Evolutionary conservation across 1,140 invertebrate genomes (phyloP).

Genomic region (Teleogryllus occipitalis): DNA sequence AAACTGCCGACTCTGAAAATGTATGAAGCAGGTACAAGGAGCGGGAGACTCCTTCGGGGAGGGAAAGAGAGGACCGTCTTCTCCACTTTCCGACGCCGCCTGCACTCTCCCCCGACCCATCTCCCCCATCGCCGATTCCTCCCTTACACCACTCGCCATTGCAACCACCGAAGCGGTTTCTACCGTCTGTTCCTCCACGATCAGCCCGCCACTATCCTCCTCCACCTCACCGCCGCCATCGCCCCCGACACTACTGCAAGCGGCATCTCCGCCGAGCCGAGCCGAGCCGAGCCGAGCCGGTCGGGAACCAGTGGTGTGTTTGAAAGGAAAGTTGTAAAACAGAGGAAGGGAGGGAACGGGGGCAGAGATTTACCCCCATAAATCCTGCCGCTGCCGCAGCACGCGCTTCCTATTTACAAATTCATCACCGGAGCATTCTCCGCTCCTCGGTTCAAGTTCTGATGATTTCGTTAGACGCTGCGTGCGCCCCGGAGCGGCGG

Average conservation of each 20-base stretch:
- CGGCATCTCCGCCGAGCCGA: not conserved
- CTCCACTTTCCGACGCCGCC: no score
- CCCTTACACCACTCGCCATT: no score
- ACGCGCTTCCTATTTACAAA: not conserved
- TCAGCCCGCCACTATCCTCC: not conserved
- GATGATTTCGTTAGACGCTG: no score
- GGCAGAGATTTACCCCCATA: not conserved
- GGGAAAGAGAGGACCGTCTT: not conserved
- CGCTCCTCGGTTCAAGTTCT: no score
- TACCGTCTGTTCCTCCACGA: not conserved
- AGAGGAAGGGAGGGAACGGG: not conserved
- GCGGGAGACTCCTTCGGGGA: not conserved
- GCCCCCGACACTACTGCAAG: not conserved
- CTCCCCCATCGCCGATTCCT: no score
- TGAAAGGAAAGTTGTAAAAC: constrained; percentile 5
- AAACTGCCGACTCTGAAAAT: not conserved
- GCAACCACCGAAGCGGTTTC: no score
- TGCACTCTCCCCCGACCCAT: no score
- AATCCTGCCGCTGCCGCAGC: not conserved
- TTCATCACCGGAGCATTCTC: not conserved
- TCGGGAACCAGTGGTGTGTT: not conserved
- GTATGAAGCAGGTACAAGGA: constrained; percentile 3
- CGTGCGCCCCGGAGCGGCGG: no score
- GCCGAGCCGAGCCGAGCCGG: not conserved
- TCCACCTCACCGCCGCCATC: not conserved